These are phyloP conservation scores for Temnothorax ravouxi DNA, from an alignment of 2,888 invertebrate genomes.

Conservation along the genomic window DNA sequence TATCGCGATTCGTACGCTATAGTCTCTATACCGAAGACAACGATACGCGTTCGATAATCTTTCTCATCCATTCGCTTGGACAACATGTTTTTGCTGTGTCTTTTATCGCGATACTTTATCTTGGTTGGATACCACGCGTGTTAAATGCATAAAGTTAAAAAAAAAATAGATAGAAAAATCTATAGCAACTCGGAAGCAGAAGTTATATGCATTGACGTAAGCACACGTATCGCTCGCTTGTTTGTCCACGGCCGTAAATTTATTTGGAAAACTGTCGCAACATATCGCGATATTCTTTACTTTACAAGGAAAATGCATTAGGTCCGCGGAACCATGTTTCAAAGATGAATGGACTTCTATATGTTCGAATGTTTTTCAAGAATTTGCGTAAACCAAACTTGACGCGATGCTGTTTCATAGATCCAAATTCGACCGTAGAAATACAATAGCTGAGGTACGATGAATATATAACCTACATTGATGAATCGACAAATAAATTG, in stretches of 20 bases:
- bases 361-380: not conserved
- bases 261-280: slow-evolving; percentile 46
- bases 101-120: slow-evolving; percentile 44
- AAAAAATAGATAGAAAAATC: not conserved
- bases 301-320: slow-evolving; percentile 31
- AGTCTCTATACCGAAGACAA: slow-evolving; percentile 43
- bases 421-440: not conserved
- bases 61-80: slow-evolving; percentile 24
- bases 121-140: slow-evolving; percentile 39
- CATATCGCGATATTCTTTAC: slow-evolving; percentile 22
- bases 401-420: not conserved
- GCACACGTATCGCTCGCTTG: slow-evolving; percentile 24
- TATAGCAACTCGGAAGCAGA: not conserved
- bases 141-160: slow-evolving; percentile 34
- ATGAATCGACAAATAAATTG: slow-evolving; percentile 23
- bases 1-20: slow-evolving; percentile 33
- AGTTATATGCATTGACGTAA: slow-evolving; percentile 41
- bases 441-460: too few species aligned
- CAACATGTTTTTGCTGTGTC: slow-evolving; percentile 37
- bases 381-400: not conserved
- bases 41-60: slow-evolving; percentile 38
- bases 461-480: not conserved
- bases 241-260: slow-evolving; percentile 29
- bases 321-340: not conserved
- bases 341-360: slow-evolving; percentile 13